phyloP scores from a whole-genome alignment of 2,113 vertebrate species.

The Gadus macrocephalus region DNA sequence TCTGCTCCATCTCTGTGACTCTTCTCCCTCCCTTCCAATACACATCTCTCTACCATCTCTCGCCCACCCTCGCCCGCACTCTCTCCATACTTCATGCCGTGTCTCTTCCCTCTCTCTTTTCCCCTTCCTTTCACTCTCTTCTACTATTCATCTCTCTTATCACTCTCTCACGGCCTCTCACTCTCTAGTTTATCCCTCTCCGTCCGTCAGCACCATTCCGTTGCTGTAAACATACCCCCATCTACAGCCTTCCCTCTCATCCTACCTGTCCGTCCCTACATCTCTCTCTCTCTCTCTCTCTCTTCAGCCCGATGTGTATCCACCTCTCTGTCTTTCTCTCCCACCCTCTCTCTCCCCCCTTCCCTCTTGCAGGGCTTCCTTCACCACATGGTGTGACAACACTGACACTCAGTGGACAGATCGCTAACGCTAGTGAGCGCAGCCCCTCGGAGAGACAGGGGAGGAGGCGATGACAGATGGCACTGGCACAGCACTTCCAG shows the following conservation, averaged over 20 bases:
- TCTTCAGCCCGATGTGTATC: not conserved
- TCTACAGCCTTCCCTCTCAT: conserved; percentile 1
- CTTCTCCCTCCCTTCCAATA: no score
- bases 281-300: not conserved
- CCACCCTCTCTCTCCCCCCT: not conserved
- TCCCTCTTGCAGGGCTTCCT: not conserved
- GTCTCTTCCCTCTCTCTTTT: conserved; percentile 1
- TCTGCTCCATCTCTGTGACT: not conserved
- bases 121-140: not conserved
- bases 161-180: no score
- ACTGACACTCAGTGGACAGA: conserved; percentile 63
- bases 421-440: no score
- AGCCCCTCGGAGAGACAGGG: no score
- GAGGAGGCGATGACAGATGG: no score
- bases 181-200: no score
- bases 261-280: not conserved
- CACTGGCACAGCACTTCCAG: no score
- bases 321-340: conserved; percentile 1
- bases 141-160: no score
- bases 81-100: not conserved
- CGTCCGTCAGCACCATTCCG: not conserved
- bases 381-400: conserved; percentile 49
- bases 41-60: not conserved
- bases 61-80: not conserved
- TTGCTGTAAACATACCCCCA: not conserved